phyloP scores from a whole-genome alignment of 2,888 invertebrate genomes.

The Tholera decimalis region DNA sequence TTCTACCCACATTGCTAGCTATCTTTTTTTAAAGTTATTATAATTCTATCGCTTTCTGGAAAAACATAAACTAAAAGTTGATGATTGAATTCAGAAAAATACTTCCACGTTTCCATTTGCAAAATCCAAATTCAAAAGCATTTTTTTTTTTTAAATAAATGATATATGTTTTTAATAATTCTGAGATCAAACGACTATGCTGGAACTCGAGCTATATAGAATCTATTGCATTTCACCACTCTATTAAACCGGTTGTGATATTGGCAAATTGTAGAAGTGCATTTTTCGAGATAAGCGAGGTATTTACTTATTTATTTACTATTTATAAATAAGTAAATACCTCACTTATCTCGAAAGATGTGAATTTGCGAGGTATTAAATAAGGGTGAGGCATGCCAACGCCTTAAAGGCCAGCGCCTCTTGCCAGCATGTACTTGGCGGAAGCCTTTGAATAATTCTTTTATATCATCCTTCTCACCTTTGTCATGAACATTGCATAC shows the following conservation, averaged over 20 bases:
- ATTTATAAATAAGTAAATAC: no score
- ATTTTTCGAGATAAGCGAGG: slow-evolving; percentile 23
- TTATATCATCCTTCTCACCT: slow-evolving; percentile 63
- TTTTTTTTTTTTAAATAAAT: no score
- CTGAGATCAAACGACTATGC: no score
- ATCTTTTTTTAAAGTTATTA: no score
- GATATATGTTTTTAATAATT: no score
- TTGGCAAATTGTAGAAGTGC: slow-evolving; percentile 50
- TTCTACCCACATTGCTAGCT: no score
- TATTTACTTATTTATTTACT: no score
- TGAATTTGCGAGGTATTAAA: no score
- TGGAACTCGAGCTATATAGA: no score
- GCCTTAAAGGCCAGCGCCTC: slow-evolving; percentile 45
- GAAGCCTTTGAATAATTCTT: slow-evolving; percentile 80
- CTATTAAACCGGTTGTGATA: slow-evolving; percentile 24
- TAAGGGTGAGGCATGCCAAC: slow-evolving; percentile 51
- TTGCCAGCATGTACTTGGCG: slow-evolving; percentile 67
- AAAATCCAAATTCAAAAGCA: background rate
- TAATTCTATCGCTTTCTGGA: background rate
- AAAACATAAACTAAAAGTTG: background rate
- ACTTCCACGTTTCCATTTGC: background rate
- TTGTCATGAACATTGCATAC: slow-evolving; percentile 70
- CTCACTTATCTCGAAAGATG: slow-evolving; percentile 25
- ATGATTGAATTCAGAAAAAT: background rate
- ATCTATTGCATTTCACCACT: slow-evolving; percentile 32